A percentile compares a stretch with the other conserved stretches of the same genome.
phyloP scores from a whole-genome alignment of 2,888 invertebrate species.

The Cosmia trapezina region DNA sequence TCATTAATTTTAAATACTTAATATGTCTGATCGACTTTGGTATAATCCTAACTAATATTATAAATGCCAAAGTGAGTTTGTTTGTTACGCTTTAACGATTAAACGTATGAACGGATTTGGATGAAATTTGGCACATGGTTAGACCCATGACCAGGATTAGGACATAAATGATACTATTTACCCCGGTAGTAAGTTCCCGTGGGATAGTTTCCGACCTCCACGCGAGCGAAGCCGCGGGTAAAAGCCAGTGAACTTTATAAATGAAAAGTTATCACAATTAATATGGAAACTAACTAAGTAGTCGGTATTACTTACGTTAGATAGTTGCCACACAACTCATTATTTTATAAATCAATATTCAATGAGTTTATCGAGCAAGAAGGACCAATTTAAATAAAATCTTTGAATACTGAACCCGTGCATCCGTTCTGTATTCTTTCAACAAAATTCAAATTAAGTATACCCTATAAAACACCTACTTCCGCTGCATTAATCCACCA shows the following conservation, averaged over 20 bases:
- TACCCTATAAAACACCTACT: constrained; percentile 1
- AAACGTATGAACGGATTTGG: no score
- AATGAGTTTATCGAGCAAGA: neutral
- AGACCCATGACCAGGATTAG: no score
- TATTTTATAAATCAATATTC: constrained; percentile 25
- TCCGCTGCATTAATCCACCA: constrained; percentile 24
- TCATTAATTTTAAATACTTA: constrained; percentile 17
- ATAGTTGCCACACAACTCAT: constrained; percentile 1
- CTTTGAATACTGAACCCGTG: neutral
- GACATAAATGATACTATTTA: no score
- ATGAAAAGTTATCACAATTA: constrained; percentile 32
- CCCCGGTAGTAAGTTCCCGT: no score
- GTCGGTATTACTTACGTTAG: neutral
- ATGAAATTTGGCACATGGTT: no score
- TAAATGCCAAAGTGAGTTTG: no score
- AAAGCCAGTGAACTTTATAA: neutral
- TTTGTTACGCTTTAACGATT: no score
- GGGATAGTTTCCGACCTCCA: no score
- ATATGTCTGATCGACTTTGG: constrained; percentile 6
- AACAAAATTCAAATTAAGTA: constrained; percentile 18
- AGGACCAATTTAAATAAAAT: constrained; percentile 3
- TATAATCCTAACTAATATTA: constrained; percentile 6
- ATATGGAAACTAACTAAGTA: constrained; percentile 24
- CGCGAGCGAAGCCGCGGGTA: no score
- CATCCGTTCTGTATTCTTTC: neutral